phyloP scores from a whole-genome alignment of 2,113 vertebrate species.

The Aramus guarauna region DNA sequence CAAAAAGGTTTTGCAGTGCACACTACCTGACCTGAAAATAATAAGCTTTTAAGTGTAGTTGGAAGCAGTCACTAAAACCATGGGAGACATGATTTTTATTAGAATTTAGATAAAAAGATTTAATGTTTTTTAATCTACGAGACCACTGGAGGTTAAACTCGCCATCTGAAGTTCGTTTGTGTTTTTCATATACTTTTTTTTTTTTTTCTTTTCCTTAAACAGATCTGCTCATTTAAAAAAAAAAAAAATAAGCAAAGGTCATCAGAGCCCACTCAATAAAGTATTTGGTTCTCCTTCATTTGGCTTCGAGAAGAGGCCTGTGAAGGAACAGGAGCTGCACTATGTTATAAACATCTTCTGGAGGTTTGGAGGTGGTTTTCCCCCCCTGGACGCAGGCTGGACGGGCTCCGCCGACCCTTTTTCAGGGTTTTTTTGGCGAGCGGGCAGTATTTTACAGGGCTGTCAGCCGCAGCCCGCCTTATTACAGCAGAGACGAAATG shows the following conservation, averaged over 20 bases:
- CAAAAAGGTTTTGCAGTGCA: background rate
- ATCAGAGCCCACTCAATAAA: constrained; percentile 75
- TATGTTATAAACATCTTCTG: constrained; percentile 10
- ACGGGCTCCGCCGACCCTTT: background rate
- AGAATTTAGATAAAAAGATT: constrained; percentile 72
- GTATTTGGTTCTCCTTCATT: constrained; percentile 58
- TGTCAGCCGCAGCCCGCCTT: constrained; percentile 53
- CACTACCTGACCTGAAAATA: constrained; percentile 50
- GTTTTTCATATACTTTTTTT: constrained; percentile 35
- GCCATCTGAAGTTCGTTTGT: constrained; percentile 80
- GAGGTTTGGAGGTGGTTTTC: background rate
- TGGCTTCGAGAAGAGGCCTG: constrained; percentile 48
- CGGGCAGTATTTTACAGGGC: constrained; percentile 57
- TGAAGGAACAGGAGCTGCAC: constrained; percentile 40
- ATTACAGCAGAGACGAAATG: constrained; percentile 59
- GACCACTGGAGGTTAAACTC: constrained; percentile 72
- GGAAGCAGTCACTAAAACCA: constrained; percentile 61
- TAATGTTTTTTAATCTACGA: constrained; percentile 60
- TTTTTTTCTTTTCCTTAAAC: background rate
- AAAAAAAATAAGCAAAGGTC: constrained; percentile 59
- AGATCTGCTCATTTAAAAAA: constrained; percentile 69
- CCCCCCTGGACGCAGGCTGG: background rate
- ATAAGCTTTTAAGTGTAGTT: constrained; percentile 32
- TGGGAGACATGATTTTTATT: constrained; percentile 71
- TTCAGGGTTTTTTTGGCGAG: background rate